These are phyloP conservation scores for Pipra filicauda DNA, from an alignment of 2,113 vertebrate genomes.

Conservation along the genomic window DNA sequence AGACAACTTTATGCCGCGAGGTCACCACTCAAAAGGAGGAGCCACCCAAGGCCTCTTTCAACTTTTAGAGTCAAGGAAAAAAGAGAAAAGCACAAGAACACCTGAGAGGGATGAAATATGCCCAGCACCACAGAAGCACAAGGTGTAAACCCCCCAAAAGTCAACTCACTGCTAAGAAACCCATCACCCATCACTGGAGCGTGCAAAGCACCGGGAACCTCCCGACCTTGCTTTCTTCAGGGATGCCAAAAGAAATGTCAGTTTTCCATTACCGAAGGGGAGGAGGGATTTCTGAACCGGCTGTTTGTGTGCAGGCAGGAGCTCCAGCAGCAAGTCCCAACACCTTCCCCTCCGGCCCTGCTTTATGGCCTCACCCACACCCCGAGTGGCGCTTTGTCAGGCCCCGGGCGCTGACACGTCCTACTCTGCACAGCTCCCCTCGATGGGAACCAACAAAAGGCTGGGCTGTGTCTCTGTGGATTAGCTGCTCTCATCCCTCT, in stretches of 20 bases:
- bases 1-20: not conserved
- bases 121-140: not conserved
- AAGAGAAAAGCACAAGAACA: not conserved
- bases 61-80: not conserved
- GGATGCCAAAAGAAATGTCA: not conserved
- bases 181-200: not conserved
- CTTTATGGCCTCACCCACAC: not conserved
- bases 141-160: not conserved
- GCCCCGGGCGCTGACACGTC: not conserved
- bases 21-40: conserved; percentile 2
- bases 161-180: not conserved
- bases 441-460: not conserved
- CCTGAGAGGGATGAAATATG: not conserved
- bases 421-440: not conserved
- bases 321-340: conserved; percentile 38
- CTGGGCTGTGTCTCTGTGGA: not conserved
- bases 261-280: not conserved
- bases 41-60: not conserved
- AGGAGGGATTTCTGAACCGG: not conserved
- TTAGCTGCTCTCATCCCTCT: conserved; percentile 8
- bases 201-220: not conserved
- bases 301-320: conserved; percentile 1
- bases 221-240: not conserved
- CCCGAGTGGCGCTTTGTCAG: conserved; percentile 21
- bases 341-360: not conserved